A percentile compares a stretch with the other conserved stretches of the same genome.
phyloP scores from a whole-genome alignment of 2,797 vertebrate species.

The Ptychadena robeensis region DNA sequence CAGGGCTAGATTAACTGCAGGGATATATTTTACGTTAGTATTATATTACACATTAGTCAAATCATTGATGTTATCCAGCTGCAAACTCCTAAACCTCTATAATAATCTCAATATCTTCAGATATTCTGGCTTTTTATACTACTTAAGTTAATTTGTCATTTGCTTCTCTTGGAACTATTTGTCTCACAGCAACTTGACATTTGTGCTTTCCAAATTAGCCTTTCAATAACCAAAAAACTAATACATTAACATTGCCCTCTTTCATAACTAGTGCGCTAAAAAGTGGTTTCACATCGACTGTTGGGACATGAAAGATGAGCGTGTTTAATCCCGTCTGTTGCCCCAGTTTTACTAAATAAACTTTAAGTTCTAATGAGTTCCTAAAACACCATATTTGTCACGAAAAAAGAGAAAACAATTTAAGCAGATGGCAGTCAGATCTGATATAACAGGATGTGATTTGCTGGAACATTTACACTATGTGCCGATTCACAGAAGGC shows the following conservation, averaged over 20 bases:
- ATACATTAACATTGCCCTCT: constrained; percentile 42
- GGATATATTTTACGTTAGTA: too few relatives aligned
- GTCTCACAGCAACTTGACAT: constrained; percentile 48
- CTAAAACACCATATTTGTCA: constrained; percentile 58
- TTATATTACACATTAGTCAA: too few relatives aligned
- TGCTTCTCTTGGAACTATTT: constrained; percentile 23
- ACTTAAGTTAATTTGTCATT: background rate
- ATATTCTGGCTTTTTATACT: background rate
- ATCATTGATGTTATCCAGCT: too few relatives aligned
- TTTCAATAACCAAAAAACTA: constrained; percentile 38
- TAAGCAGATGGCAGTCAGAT: constrained; percentile 57
- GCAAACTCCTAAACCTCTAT: background rate
- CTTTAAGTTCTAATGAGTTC: constrained; percentile 52
- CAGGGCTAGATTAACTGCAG: too few relatives aligned
- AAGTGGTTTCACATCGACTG: constrained; percentile 28
- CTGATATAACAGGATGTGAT: constrained; percentile 55
- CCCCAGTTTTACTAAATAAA: constrained; percentile 57
- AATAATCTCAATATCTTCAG: background rate
- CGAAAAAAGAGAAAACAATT: constrained; percentile 26
- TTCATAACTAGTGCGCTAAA: constrained; percentile 32
- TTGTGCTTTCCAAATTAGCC: constrained; percentile 36
- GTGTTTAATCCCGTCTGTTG: constrained; percentile 56
- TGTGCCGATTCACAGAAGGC: constrained; percentile 57
- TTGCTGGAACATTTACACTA: constrained; percentile 61
- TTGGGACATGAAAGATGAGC: constrained; percentile 55